phyloP scores from a whole-genome alignment of 2,888 invertebrate species.

The Anorthoa munda region DNA sequence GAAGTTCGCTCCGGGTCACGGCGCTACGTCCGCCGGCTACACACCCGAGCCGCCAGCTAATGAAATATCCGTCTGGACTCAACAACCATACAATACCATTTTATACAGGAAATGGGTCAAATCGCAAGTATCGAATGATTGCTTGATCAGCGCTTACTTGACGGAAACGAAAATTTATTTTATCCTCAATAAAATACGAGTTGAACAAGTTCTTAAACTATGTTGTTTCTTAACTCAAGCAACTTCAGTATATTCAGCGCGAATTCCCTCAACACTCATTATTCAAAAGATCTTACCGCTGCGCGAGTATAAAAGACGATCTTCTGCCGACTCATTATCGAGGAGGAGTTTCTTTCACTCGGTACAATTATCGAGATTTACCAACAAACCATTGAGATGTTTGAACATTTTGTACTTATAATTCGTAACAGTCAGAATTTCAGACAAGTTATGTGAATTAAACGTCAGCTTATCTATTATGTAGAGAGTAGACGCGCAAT shows the following conservation, averaged over 20 bases:
- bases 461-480: constrained; percentile 55
- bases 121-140: constrained; percentile 50
- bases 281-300: constrained; percentile 49
- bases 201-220: constrained; percentile 27
- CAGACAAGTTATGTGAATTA: constrained; percentile 39
- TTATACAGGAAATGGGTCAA: constrained; percentile 56
- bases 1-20: constrained; percentile 76
- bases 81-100: constrained; percentile 57
- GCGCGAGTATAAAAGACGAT: constrained; percentile 39
- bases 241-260: constrained; percentile 41
- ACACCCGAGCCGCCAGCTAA: constrained; percentile 61
- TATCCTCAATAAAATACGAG: constrained; percentile 21
- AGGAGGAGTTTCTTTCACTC: constrained; percentile 29
- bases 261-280: constrained; percentile 49
- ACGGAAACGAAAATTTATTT: constrained; percentile 19
- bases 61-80: constrained; percentile 69
- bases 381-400: constrained; percentile 38
- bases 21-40: constrained; percentile 62
- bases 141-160: constrained; percentile 49
- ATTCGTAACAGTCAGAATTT: constrained; percentile 14
- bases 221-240: constrained; percentile 36
- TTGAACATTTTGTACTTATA: constrained; percentile 24
- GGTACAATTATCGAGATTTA: constrained; percentile 43
- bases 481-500: constrained; percentile 44
- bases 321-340: constrained; percentile 47